These are phyloP conservation scores for Tragopan temminckii DNA, from an alignment of 2,797 vertebrate species.

Conservation along the genomic window DNA sequence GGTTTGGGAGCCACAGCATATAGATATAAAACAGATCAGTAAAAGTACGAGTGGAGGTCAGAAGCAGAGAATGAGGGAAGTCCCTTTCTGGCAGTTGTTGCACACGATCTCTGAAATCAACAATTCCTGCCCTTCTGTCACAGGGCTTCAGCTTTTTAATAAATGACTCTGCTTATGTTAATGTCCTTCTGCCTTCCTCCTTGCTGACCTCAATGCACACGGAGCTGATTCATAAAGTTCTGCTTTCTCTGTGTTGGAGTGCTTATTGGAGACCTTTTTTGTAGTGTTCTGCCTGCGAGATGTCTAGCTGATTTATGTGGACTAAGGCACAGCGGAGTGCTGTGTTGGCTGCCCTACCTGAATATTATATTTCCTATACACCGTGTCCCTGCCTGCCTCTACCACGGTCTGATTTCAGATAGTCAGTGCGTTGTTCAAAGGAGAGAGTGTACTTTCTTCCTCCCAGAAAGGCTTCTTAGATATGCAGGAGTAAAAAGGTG, in stretches of 20 bases:
- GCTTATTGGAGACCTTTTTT: slow-evolving; percentile 35
- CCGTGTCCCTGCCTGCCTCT: neutral
- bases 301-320: slow-evolving; percentile 6
- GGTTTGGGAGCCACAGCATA: slow-evolving; percentile 23
- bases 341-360: neutral
- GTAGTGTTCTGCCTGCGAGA: neutral
- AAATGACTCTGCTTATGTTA: neutral
- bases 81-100: neutral
- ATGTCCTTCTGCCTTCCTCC: slow-evolving; percentile 30
- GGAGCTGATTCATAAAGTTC: slow-evolving; percentile 19
- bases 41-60: slow-evolving; percentile 18
- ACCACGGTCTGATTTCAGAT: neutral
- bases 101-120: neutral
- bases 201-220: neutral
- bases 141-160: neutral
- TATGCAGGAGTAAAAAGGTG: neutral
- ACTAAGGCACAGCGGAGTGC: neutral
- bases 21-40: slow-evolving; percentile 54
- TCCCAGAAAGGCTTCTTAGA: slow-evolving; percentile 1
- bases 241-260: neutral
- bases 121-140: slow-evolving; percentile 8
- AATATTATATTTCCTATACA: neutral
- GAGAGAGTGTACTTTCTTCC: neutral
- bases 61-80: slow-evolving; percentile 12
- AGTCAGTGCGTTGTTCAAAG: neutral